Percentiles rank a stretch among this genome's conserved stretches.
phyloP scores from a whole-genome alignment of 2,113 vertebrate species.

The Callithrix jacchus region DNA sequence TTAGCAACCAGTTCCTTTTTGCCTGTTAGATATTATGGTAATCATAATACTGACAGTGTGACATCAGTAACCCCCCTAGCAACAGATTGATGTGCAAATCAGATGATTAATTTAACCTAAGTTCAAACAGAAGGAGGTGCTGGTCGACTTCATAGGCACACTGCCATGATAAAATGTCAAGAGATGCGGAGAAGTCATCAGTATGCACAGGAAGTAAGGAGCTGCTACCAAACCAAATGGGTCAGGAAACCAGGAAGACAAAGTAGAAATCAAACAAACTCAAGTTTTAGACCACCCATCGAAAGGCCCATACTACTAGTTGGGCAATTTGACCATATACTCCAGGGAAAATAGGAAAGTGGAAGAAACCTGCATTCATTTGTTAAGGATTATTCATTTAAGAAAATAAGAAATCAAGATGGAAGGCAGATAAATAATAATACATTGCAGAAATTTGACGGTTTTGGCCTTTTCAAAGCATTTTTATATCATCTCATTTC shows the following conservation, averaged over 20 bases:
- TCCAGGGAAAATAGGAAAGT: neutral
- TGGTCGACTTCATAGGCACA: neutral
- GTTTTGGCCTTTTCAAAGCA: slow-evolving; percentile 14
- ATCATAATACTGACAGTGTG: slow-evolving; percentile 61
- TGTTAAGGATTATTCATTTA: slow-evolving; percentile 28
- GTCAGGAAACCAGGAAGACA: neutral
- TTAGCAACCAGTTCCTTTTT: slow-evolving; percentile 28
- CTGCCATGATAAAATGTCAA: neutral
- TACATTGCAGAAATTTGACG: neutral
- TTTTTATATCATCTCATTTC: neutral
- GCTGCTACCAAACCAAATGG: neutral
- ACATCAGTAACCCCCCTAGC: slow-evolving; percentile 56
- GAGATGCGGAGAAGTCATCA: neutral
- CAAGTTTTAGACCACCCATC: neutral
- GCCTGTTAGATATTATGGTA: neutral
- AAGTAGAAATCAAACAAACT: slow-evolving; percentile 7
- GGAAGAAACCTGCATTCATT: neutral
- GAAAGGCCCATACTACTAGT: neutral
- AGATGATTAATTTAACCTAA: slow-evolving; percentile 44
- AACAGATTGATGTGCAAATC: slow-evolving; percentile 30
- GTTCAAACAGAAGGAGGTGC: neutral
- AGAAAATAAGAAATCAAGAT: neutral
- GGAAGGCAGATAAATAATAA: neutral
- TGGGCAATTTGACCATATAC: neutral
- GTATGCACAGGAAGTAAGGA: neutral